These are phyloP conservation scores for Camarhynchus parvulus DNA, from an alignment of 2,113 vertebrate species.

Conservation along the genomic window DNA sequence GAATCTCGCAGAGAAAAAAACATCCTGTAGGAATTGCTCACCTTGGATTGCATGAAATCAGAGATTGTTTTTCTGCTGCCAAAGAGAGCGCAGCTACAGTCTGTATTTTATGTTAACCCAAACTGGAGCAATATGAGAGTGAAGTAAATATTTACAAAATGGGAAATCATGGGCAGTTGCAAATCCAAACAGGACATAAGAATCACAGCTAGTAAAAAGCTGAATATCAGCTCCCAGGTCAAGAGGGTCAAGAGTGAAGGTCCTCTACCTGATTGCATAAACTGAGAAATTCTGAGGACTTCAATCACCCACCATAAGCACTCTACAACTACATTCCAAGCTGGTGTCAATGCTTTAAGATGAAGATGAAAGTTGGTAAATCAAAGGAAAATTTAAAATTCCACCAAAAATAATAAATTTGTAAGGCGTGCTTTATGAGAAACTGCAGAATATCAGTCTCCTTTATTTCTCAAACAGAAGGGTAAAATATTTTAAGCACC, in stretches of 20 bases:
- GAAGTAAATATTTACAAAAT: background rate
- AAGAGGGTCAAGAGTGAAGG: background rate
- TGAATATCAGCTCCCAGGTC: background rate
- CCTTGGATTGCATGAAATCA: background rate
- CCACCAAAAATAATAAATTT: background rate
- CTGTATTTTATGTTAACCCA: background rate
- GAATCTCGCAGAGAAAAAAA: background rate
- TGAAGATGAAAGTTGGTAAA: background rate
- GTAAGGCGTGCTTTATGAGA: background rate
- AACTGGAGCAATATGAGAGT: background rate
- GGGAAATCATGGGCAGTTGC: background rate
- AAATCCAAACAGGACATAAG: background rate
- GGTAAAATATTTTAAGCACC: background rate
- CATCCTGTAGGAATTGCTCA: background rate
- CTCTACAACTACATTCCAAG: background rate
- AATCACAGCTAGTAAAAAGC: background rate
- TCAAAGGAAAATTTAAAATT: background rate
- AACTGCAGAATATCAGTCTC: background rate
- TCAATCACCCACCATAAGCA: background rate
- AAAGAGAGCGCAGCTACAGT: background rate
- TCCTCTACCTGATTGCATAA: background rate
- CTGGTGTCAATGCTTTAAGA: background rate
- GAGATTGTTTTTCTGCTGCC: background rate
- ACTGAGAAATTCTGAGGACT: background rate
- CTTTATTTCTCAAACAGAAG: background rate